Percentiles rank a stretch among this genome's conserved stretches.
These are phyloP conservation scores for Scotopteryx bipunctaria DNA, from an alignment of 2,888 invertebrate genomes.

Conservation along the genomic window DNA sequence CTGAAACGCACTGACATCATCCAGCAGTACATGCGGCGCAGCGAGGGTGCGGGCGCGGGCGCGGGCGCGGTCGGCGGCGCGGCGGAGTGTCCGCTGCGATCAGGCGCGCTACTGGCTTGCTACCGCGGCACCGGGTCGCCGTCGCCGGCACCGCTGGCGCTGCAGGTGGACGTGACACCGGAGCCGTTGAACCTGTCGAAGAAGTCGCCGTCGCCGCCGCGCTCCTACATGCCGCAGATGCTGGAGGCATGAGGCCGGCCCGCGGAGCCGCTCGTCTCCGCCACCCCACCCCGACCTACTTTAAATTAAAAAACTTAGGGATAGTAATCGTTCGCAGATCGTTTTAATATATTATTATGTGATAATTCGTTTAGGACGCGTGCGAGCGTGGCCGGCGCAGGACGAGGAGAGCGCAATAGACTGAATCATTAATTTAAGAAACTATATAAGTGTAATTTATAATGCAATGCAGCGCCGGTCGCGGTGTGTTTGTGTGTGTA, in stretches of 20 bases:
- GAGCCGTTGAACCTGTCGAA: constrained; percentile 95
- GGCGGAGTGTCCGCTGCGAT: constrained; percentile 68
- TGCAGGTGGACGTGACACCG: constrained; percentile 92
- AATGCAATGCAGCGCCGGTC: constrained; percentile 85
- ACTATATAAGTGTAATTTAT: constrained; percentile 86
- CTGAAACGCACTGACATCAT: constrained; percentile 96
- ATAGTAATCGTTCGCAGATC: constrained; percentile 82
- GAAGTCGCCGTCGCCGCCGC: constrained; percentile 87
- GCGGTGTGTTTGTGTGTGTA: constrained; percentile 86
- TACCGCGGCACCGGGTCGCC: constrained; percentile 53
- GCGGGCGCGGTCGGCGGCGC: constrained; percentile 67
- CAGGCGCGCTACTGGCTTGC: constrained; percentile 62
- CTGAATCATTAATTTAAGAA: constrained; percentile 83
- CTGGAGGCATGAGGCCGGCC: constrained; percentile 85
- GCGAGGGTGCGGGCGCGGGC: constrained; percentile 78
- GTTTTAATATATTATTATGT: constrained; percentile 88
- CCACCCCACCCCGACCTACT: constrained; percentile 81
- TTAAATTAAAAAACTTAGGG: constrained; percentile 77
- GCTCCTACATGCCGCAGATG: constrained; percentile 85
- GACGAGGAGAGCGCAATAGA: constrained; percentile 83
- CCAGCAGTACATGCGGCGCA: constrained; percentile 95
- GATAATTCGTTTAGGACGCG: constrained; percentile 85
- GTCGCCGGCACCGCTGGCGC: constrained; percentile 63
- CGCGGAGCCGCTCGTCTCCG: constrained; percentile 79
- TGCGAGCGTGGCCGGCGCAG: constrained; percentile 82